Percentiles rank a stretch among this genome's conserved stretches.
Evolutionary conservation across 2,113 vertebrate species (phyloP).

Genomic region (Micronisus gabar): DNA sequence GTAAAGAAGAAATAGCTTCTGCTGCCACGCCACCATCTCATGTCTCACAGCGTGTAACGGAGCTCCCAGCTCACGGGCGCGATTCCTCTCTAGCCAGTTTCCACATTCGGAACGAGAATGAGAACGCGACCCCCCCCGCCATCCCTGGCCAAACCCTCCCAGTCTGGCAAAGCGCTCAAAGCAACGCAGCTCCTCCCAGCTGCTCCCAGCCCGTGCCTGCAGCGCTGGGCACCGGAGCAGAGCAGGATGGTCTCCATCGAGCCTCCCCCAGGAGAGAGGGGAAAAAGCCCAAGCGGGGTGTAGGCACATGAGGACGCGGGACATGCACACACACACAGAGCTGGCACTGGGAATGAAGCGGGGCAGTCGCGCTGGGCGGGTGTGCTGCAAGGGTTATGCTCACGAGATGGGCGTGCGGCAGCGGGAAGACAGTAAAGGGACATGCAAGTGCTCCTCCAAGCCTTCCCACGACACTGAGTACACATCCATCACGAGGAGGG

Average conservation of each 20-base stretch:
- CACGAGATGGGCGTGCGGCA: no score
- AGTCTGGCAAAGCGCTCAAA: not conserved
- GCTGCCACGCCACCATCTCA: not conserved
- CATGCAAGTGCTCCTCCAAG: not conserved
- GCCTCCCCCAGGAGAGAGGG: not conserved
- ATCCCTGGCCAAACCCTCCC: not conserved
- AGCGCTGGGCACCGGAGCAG: rapidly evolving
- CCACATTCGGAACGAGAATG: not conserved
- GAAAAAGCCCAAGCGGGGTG: not conserved
- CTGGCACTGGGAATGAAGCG: not conserved
- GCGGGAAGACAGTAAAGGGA: not conserved
- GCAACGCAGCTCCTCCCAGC: not conserved
- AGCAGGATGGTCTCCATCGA: not conserved
- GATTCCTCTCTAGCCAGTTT: not conserved
- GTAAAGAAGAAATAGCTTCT: not conserved
- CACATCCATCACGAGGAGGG: not conserved
- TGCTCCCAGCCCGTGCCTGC: not conserved
- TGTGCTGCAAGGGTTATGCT: not conserved
- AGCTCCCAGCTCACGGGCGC: not conserved
- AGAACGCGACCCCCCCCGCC: not conserved
- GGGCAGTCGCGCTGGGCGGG: not conserved
- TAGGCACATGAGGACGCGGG: not conserved
- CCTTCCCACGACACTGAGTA: not conserved
- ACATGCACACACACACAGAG: not conserved
- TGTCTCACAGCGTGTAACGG: no score